Evolutionary conservation across 2,113 vertebrate genomes (phyloP).

Genomic region (Natator depressus): DNA sequence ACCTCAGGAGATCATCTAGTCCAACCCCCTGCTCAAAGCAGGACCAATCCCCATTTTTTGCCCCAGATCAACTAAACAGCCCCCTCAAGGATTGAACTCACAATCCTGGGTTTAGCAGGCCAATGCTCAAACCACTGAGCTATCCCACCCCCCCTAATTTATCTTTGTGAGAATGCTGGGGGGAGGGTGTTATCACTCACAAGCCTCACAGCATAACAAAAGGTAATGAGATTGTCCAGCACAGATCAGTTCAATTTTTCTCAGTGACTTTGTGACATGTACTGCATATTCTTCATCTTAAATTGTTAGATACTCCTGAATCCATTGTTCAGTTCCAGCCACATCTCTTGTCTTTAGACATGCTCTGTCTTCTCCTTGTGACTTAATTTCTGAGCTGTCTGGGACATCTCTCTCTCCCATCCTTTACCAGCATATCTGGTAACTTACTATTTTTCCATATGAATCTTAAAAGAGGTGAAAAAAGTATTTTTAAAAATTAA

Average conservation of each 20-base stretch:
- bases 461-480: background rate
- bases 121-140: no score
- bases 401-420: background rate
- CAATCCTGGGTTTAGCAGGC: no score
- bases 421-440: background rate
- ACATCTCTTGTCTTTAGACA: background rate
- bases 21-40: no score
- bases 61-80: no score
- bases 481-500: background rate
- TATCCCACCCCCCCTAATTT: background rate
- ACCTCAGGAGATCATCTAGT: no score
- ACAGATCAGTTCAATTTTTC: background rate
- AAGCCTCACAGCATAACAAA: background rate
- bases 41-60: no score
- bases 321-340: background rate
- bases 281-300: background rate
- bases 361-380: background rate
- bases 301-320: background rate
- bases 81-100: no score
- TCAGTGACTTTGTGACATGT: background rate
- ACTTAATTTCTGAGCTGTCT: background rate
- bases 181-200: background rate
- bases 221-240: background rate
- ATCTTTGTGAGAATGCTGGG: background rate
- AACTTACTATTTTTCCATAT: background rate